These are phyloP conservation scores for Andrena minutula DNA, from an alignment of 2,888 invertebrate genomes.

Conservation along the genomic window DNA sequence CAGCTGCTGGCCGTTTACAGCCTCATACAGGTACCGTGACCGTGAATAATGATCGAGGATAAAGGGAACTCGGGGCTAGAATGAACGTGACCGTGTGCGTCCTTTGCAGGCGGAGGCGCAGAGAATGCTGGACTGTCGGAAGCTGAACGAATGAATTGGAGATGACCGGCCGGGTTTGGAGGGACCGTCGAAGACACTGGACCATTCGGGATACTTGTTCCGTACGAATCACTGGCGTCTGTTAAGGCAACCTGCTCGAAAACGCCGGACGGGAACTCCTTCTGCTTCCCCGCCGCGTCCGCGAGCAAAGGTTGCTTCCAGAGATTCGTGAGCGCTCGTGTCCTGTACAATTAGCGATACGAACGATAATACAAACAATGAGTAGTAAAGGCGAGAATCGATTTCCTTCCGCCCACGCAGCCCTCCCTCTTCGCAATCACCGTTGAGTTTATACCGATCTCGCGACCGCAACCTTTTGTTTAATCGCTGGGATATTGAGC, in stretches of 20 bases:
- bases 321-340: constrained; percentile 2
- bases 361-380: constrained; percentile 55
- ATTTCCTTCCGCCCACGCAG: constrained; percentile 13
- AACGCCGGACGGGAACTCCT: background rate
- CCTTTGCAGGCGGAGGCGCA: constrained; percentile 74
- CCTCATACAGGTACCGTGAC: constrained; percentile 72
- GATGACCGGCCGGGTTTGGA: background rate
- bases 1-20: constrained; percentile 74
- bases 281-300: background rate
- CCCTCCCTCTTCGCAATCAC: background rate
- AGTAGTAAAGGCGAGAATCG: constrained; percentile 39
- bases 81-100: constrained; percentile 3
- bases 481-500: background rate
- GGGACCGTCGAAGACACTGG: constrained; percentile 12
- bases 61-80: background rate
- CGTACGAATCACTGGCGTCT: background rate
- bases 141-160: constrained; percentile 63
- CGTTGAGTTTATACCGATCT: background rate
- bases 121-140: constrained; percentile 73
- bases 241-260: constrained; percentile 14
- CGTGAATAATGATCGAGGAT: background rate
- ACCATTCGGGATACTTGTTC: background rate
- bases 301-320: constrained; percentile 3
- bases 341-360: constrained; percentile 49
- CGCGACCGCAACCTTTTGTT: constrained; percentile 21